Percentiles rank a stretch among this genome's conserved stretches.
Conservation (phyloP, 1,140 invertebrate genomes). For the Anoplophora glabripennis region DNA sequence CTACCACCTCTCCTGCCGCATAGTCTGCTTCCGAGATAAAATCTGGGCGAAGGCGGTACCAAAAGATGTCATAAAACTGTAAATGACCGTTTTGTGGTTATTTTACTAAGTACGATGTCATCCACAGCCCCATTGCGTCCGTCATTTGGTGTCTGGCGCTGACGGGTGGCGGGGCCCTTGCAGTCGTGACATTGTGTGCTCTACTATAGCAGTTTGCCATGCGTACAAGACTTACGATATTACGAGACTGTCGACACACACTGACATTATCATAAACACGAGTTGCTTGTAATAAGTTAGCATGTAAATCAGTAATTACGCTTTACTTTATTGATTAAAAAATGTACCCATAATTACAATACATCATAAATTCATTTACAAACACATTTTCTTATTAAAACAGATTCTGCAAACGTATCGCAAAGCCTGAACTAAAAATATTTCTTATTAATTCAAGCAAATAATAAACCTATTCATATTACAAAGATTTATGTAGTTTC, state of each 20-base stretch:
- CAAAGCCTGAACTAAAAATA: too few relatives aligned
- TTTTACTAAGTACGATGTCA: constrained; percentile 44
- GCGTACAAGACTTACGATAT: constrained; percentile 25
- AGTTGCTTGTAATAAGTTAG: neutral
- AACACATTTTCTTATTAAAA: too few relatives aligned
- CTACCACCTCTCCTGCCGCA: constrained; percentile 31
- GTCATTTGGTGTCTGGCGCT: constrained; percentile 36
- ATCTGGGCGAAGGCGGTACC: constrained; percentile 37
- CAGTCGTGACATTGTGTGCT: constrained; percentile 24
- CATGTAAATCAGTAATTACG: too few relatives aligned
- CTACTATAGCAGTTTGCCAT: constrained; percentile 6
- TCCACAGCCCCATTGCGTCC: constrained; percentile 34
- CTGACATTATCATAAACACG: constrained; percentile 24
- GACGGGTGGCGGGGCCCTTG: constrained; percentile 19
- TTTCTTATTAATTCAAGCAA: too few relatives aligned
- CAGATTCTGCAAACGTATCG: too few relatives aligned
- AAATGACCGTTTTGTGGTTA: constrained; percentile 44
- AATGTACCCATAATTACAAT: too few relatives aligned
- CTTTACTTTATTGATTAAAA: too few relatives aligned
- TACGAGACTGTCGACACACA: constrained; percentile 20
- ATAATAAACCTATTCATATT: too few relatives aligned
- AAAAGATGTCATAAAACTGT: constrained; percentile 41
- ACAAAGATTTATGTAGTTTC: too few relatives aligned
- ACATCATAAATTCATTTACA: too few relatives aligned
- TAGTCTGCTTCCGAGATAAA: constrained; percentile 33